Evolutionary conservation across 2,888 invertebrate genomes (phyloP).

Genomic region (Autographa pulchrina): DNA sequence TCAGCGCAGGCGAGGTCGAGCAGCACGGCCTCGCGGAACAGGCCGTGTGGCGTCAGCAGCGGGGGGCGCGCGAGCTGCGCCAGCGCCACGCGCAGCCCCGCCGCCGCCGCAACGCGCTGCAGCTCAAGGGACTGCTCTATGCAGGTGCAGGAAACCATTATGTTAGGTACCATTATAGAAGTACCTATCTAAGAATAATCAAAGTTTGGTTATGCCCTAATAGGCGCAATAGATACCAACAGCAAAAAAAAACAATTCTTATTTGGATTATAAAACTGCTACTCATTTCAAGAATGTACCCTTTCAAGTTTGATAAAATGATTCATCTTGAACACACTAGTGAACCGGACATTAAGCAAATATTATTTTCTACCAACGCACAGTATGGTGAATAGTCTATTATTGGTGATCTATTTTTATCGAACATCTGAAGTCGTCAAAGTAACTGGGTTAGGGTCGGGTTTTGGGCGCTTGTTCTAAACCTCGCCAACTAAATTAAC

Average conservation of each 20-base stretch:
- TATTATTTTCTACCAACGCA: slow-evolving; percentile 1
- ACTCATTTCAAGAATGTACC: neutral
- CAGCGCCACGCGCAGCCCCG: slow-evolving; percentile 64
- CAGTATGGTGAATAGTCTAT: neutral
- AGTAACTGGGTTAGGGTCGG: slow-evolving; percentile 7
- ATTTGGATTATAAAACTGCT: too few relatives aligned
- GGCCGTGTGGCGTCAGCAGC: slow-evolving; percentile 66
- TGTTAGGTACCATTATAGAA: neutral
- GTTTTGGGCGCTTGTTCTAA: neutral
- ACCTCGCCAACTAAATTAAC: slow-evolving; percentile 7
- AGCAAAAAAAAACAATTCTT: too few relatives aligned
- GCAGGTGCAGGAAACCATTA: neutral
- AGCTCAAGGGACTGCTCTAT: slow-evolving; percentile 60
- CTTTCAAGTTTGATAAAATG: neutral
- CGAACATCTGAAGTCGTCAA: neutral
- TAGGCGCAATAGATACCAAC: too few relatives aligned
- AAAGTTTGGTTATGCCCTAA: too few relatives aligned
- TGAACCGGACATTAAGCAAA: too few relatives aligned
- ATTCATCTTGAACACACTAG: neutral
- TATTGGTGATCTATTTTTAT: neutral
- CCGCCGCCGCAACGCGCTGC: slow-evolving; percentile 48
- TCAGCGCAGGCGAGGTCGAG: slow-evolving; percentile 72
- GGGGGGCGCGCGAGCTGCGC: slow-evolving; percentile 25
- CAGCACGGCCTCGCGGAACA: slow-evolving; percentile 74
- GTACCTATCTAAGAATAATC: neutral